phyloP scores from a whole-genome alignment of 2,797 vertebrate species.

The Phalloptychus januarius region DNA sequence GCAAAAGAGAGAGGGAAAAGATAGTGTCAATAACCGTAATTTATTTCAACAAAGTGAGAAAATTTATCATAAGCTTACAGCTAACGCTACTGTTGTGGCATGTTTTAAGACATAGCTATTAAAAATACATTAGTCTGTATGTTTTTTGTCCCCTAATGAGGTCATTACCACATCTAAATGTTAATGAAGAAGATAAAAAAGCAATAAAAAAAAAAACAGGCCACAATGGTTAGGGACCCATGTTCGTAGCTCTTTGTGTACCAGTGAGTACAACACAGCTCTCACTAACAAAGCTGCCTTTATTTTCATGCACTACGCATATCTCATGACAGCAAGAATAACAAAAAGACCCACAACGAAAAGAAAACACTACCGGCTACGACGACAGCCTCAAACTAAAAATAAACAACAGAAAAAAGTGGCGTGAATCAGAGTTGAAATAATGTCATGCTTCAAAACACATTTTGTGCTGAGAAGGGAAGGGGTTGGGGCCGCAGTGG shows the following conservation, averaged over 20 bases:
- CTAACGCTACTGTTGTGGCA: slow-evolving; percentile 58
- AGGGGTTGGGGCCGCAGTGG: slow-evolving; percentile 5
- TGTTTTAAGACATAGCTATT: slow-evolving; percentile 59
- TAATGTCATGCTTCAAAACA: slow-evolving; percentile 81
- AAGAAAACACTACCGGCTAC: slow-evolving; percentile 61
- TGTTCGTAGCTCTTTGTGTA: slow-evolving; percentile 33
- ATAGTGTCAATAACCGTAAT: slow-evolving; percentile 33
- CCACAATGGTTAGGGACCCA: slow-evolving; percentile 42
- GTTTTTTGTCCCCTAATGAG: slow-evolving; percentile 48
- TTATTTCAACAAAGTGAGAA: slow-evolving; percentile 38
- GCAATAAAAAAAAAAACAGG: slow-evolving; percentile 19
- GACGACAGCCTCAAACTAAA: slow-evolving; percentile 67
- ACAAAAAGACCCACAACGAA: slow-evolving; percentile 51
- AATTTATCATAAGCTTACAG: slow-evolving; percentile 22
- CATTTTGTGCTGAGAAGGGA: slow-evolving; percentile 59
- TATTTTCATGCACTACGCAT: slow-evolving; percentile 77
- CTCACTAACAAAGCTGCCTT: slow-evolving; percentile 35
- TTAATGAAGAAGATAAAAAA: slow-evolving; percentile 50
- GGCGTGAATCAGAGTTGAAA: slow-evolving; percentile 73
- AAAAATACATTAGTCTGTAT: slow-evolving; percentile 58
- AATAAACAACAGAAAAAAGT: slow-evolving; percentile 22
- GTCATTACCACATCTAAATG: slow-evolving; percentile 65
- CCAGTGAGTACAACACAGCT: slow-evolving; percentile 24
- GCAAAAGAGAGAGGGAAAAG: slow-evolving; percentile 27
- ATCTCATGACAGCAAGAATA: slow-evolving; percentile 71